A percentile compares a stretch with the other conserved stretches of the same genome.
Evolutionary conservation across 2,888 invertebrate species (phyloP).

Genomic region (Tenthredo notha): DNA sequence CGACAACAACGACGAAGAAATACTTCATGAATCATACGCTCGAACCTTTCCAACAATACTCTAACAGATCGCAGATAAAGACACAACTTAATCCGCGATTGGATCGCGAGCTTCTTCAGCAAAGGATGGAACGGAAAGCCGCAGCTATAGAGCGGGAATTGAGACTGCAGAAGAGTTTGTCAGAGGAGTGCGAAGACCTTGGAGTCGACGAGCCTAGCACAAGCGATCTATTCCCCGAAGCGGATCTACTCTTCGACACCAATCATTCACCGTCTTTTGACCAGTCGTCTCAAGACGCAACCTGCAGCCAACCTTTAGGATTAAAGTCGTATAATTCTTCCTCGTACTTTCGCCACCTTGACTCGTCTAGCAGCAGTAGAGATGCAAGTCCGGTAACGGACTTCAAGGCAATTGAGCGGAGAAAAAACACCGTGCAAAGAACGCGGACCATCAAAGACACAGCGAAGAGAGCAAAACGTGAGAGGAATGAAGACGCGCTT

Average conservation of each 20-base stretch:
- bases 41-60: conserved; percentile 72
- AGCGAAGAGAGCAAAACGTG: conserved; percentile 61
- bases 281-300: conserved; percentile 80
- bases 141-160: conserved; percentile 81
- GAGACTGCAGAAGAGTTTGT: conserved; percentile 85
- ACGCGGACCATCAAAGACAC: conserved; percentile 64
- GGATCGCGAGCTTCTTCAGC: conserved; percentile 72
- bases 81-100: conserved; percentile 66
- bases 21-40: conserved; percentile 75
- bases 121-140: conserved; percentile 77
- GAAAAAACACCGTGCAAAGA: conserved; percentile 66
- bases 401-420: conserved; percentile 69
- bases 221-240: conserved; percentile 89
- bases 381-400: conserved; percentile 79
- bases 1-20: conserved; percentile 66
- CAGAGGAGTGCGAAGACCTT: conserved; percentile 89
- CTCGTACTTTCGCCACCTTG: conserved; percentile 75
- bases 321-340: conserved; percentile 69
- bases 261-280: conserved; percentile 86
- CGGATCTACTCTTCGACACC: conserved; percentile 86
- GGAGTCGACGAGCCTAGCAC: conserved; percentile 91
- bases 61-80: conserved; percentile 68
- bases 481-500: conserved; percentile 62
- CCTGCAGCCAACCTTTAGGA: conserved; percentile 74
- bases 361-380: conserved; percentile 77